Base-by-base conservation (phyloP, 2,113 vertebrate genomes). In the Fregata magnificens region DNA sequence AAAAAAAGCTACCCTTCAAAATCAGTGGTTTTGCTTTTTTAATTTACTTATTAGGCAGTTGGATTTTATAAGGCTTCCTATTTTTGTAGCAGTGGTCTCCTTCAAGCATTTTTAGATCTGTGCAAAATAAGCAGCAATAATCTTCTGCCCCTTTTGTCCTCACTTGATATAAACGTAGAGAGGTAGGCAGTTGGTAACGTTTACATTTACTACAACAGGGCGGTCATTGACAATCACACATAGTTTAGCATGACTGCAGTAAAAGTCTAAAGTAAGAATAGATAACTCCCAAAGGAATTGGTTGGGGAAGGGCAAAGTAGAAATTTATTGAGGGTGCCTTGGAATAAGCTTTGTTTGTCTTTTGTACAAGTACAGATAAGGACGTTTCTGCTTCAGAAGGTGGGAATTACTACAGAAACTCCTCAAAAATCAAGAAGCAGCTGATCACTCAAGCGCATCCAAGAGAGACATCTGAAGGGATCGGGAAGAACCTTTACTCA, bases 81-180 rank as follows among this genome's bases (percentile, higher is more conserved):
- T 93, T 96, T 96, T 78, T 95, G 56, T 38, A 96, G 77, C 81
- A 92, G 86, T 36, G 47, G 66, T 58, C 70, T 96, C 88, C 94
- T 97, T 81, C 92, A 83, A 84, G 73, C 80, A 85, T 91, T 96
- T 95, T 95, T 62, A 59, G 89, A 89, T 59, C 63, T 91, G 83
- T 85, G 93, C 52, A 95, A 90, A 95, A 82, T 79, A 92, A 92
- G 86, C 55, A 45, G 38, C 82, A 56, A 90, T 80, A 80, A 73
- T 72, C 79, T 86, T 95, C 79, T 82, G 25, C 40, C 13, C 28
- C 77, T 94, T 95, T 88, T 74, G 36, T 74, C 80, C 90, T 95
- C 90, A 65, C 69, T 88, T 82, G 34, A 97, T 95, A 88, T 38
- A 77, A 63, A 86, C 38, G 22, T 13, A 55, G 66, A 90, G 59